Base-by-base conservation (phyloP, 1,140 invertebrate genomes). In the Chymomyza costata region DNA sequence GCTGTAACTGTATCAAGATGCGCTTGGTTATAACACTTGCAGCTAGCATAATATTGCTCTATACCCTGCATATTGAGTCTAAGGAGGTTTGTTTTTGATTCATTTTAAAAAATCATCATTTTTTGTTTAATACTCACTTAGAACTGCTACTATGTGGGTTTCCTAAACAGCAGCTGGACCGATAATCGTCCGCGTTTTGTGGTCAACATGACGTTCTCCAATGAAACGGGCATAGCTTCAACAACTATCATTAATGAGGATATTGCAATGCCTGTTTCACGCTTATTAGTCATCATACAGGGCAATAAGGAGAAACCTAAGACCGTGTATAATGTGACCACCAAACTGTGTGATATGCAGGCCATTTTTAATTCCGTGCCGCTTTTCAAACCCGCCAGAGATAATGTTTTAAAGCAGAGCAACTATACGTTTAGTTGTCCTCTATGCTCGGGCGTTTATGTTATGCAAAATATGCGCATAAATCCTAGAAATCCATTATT, bases 131-230 rank as follows among this genome's bases (percentile, higher is more conserved):
- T 2, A 1, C 2, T 3, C 6, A 0, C n/a, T 6, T 19, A 78
- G 67, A 73, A 21, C 15, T 82, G 78, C 14, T 71, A 58, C 50
- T 50, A 61, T 18, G 28, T 67, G 3, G 6, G 17, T 6, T 68
- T 82, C 6, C 50, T 44, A 8, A 53, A 76, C 19, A 40, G 56
- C 14, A 71, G 74, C 34, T 82, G 78, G 78, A 82, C 76, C 11
- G 78, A 82, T 31, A 55, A 56, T 19, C 60, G 59, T 1, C 78
- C 78, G 0, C 47, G 74, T 0, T 76, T 82, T 19, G 7, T 58
- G 1, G 78, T 82, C 1, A 82, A 82, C 17, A 82, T 82, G 78
- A 82, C 78, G 10, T 82, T 82, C 31, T 67, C 61, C 0, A 62
- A 67, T 3, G 40, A 63, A 16, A 34, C 53, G 6, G 69, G 63